phyloP scores from a whole-genome alignment of 2,113 vertebrate genomes.

The Syngnathus scovelli region DNA sequence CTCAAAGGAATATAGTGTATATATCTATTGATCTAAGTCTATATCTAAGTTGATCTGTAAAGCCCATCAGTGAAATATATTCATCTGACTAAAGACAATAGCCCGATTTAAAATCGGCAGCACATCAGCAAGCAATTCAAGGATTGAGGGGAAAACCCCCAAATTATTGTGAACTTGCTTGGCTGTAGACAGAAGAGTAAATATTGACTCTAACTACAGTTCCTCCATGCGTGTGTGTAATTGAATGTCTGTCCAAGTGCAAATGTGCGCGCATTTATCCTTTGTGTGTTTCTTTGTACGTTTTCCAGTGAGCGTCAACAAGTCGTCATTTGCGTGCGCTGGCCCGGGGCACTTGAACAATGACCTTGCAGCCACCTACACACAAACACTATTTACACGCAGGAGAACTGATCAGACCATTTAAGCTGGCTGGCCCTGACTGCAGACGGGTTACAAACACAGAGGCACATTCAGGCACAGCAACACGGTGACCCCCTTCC shows the following conservation, averaged over 20 bases:
- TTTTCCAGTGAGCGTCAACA: constrained; percentile 39
- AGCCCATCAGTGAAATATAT: neutral
- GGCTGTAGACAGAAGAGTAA: neutral
- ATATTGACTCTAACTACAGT: neutral
- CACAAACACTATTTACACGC: constrained; percentile 46
- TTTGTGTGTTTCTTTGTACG: constrained; percentile 31
- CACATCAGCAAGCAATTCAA: constrained; percentile 29
- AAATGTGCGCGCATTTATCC: constrained; percentile 11
- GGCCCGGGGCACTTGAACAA: constrained; percentile 51
- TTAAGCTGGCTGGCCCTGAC: constrained; percentile 47
- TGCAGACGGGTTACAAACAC: constrained; percentile 45
- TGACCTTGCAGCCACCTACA: constrained; percentile 57
- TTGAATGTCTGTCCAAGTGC: constrained; percentile 4
- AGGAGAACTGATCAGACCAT: constrained; percentile 52
- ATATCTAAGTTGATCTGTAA: constrained; percentile 1
- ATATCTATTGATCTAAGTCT: too few relatives aligned
- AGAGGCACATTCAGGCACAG: constrained; percentile 30
- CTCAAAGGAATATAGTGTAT: constrained; percentile 6
- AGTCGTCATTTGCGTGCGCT: constrained; percentile 39
- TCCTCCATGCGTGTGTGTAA: neutral
- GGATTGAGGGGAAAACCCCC: neutral
- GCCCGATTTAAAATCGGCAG: constrained; percentile 31
- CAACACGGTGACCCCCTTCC: constrained; percentile 9
- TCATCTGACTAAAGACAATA: constrained; percentile 26
- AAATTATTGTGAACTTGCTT: constrained; percentile 50